Conservation (phyloP, 1,140 invertebrate species). For the Drosophila ficusphila region DNA sequence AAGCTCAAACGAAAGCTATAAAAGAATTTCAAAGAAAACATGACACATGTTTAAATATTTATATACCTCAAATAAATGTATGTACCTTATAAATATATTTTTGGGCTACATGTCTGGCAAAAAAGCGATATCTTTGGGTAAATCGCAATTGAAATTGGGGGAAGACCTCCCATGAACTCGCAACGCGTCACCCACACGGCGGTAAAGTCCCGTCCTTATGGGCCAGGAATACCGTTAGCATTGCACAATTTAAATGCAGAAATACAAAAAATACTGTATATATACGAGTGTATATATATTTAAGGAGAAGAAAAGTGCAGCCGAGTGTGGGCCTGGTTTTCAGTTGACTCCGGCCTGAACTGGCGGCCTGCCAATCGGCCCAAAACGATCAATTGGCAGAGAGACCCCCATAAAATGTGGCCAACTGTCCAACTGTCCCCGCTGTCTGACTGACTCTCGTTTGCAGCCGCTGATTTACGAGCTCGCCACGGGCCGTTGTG, state of each 20-base stretch:
- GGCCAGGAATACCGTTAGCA: constrained; percentile 67
- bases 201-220: constrained; percentile 38
- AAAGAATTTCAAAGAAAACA: constrained; percentile 2
- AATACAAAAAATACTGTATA: not conserved
- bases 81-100: no score
- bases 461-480: constrained; percentile 78
- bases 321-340: constrained; percentile 48
- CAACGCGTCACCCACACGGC: constrained; percentile 55
- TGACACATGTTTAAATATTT: no score
- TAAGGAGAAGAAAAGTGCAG: constrained; percentile 58
- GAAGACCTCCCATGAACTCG: constrained; percentile 72
- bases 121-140: no score
- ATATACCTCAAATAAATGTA: no score
- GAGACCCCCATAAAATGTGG: constrained; percentile 76
- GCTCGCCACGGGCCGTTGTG: constrained; percentile 81
- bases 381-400: constrained; percentile 76
- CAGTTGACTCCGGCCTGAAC: constrained; percentile 9
- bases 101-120: no score
- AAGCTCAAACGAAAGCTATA: constrained; percentile 2
- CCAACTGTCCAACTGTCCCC: constrained; percentile 62
- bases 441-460: constrained; percentile 70
- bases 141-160: constrained; percentile 20
- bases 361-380: constrained; percentile 68
- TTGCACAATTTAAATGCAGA: constrained; percentile 79
- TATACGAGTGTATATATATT: not conserved